Base-by-base conservation (phyloP, 2,797 vertebrate species). In the Molossus alvarezi region DNA sequence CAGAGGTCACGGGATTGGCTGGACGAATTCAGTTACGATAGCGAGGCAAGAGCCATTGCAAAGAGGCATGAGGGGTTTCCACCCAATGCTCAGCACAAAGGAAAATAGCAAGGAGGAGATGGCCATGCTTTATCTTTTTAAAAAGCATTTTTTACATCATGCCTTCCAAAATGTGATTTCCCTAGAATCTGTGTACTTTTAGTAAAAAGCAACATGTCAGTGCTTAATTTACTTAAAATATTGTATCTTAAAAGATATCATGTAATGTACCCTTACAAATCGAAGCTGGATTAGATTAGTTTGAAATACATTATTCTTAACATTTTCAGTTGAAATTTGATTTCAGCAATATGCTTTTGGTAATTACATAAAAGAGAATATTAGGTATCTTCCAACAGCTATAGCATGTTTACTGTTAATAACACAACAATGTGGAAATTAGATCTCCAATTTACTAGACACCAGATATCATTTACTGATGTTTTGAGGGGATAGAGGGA, bases 361-460 rank as follows among this genome's bases (percentile, higher is more conserved):
- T 89, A 97, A 97, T 15, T 69, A 55, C 0, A 6, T 97, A 83
- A 98, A 92, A 87, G 90, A 94, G 5, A 96, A 81, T 7, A 2
- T 91, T 73, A 75, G 96, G 96, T 95, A 93, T 95, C 98, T 98
- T 95, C 97, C 97, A 93, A 53, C 6, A 18, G 87, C 95, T 77
- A 48, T n/a, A 95, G 94, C 57, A 75, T 53, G 87, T 93, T 97
- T 97, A 69, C 91, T 97, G 91, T 88, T 90, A 97, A 95, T 91
- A 13, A 17, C 48, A 91, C 64, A 91, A 57, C 76, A 84, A 89
- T 80, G 64, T 6, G 95, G n/a, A 81, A 73, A 91, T 13, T 58
- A 95, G 60, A 76, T 67, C 37, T 2, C 2, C 57, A 88, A 88
- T 84, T 94, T 95, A 85, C 86, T 87, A 86, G 95, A 97, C 94